Percentiles rank a stretch among this genome's conserved stretches.
Conservation (phyloP, 2,113 vertebrate species). For the Pionites leucogaster region DNA sequence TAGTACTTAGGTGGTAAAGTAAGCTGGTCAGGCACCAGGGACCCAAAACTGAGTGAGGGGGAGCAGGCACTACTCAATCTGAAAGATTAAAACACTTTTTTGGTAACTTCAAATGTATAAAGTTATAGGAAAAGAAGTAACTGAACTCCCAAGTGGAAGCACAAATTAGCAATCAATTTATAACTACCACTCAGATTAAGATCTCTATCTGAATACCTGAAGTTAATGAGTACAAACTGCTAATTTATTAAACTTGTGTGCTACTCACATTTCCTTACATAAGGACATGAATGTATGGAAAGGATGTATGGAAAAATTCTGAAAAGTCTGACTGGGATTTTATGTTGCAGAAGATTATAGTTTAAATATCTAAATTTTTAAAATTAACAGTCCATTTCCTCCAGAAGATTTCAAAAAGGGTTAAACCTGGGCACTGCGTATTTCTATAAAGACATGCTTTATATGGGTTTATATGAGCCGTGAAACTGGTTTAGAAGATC, state of each 20-base stretch:
- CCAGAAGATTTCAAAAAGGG: not conserved
- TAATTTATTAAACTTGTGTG: not conserved
- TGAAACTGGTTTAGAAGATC: not conserved
- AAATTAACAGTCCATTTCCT: not conserved
- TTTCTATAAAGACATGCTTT: not conserved
- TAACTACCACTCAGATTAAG: conserved; percentile 2
- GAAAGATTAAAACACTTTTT: not conserved
- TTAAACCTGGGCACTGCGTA: not conserved
- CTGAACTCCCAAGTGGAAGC: not conserved
- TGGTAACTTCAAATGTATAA: not conserved
- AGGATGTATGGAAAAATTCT: not conserved
- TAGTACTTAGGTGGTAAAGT: not conserved
- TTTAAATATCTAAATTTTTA: not conserved
- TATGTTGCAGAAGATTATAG: not conserved
- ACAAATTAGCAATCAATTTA: not conserved
- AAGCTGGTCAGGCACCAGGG: not conserved
- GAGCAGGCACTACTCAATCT: not conserved
- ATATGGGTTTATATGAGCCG: not conserved
- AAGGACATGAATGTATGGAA: not conserved
- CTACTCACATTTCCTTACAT: not conserved
- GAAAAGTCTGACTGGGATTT: not conserved
- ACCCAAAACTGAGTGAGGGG: not conserved
- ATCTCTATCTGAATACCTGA: conserved; percentile 11
- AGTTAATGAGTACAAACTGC: conserved; percentile 23
- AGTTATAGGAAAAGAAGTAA: not conserved